These are phyloP conservation scores for Argyresthia albistria DNA, from an alignment of 2,888 invertebrate genomes.

Conservation along the genomic window DNA sequence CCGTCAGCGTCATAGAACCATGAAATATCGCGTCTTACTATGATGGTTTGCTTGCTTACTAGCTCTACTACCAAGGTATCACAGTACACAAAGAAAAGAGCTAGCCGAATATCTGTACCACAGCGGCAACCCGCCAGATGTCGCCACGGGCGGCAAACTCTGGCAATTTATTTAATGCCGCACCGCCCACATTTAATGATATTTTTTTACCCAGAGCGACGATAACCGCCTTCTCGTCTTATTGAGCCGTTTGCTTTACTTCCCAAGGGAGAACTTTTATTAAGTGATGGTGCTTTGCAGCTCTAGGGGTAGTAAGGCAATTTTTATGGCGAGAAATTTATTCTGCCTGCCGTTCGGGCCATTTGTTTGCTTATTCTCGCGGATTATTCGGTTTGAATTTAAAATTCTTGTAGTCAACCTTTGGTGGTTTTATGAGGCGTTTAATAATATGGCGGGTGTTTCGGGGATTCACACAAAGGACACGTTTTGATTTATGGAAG, in stretches of 20 bases:
- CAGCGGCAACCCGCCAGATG: slow-evolving; percentile 27
- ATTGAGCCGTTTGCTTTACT: slow-evolving; percentile 58
- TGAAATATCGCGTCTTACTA: no score
- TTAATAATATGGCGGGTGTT: neutral
- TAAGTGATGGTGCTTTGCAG: slow-evolving; percentile 53
- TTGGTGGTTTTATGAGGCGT: neutral
- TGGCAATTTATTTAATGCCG: slow-evolving; percentile 63
- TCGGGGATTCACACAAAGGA: slow-evolving; percentile 10
- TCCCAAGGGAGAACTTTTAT: slow-evolving; percentile 54
- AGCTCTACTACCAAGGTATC: no score
- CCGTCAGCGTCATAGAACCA: no score
- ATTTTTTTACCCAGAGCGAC: slow-evolving; percentile 43
- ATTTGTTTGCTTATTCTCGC: slow-evolving; percentile 2
- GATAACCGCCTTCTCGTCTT: slow-evolving; percentile 55
- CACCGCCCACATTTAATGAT: slow-evolving; percentile 52
- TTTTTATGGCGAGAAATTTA: slow-evolving; percentile 5
- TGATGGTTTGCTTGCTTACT: no score
- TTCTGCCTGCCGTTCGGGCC: neutral
- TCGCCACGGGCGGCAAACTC: slow-evolving; percentile 39
- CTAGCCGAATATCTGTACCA: neutral
- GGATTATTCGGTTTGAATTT: slow-evolving; percentile 2
- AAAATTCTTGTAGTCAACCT: neutral
- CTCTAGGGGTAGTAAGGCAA: slow-evolving; percentile 14
- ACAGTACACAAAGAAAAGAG: neutral
- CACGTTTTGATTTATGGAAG: slow-evolving; percentile 17